Base-by-base conservation (phyloP, 2,888 invertebrate species). In the Matsumyia berberina region DNA sequence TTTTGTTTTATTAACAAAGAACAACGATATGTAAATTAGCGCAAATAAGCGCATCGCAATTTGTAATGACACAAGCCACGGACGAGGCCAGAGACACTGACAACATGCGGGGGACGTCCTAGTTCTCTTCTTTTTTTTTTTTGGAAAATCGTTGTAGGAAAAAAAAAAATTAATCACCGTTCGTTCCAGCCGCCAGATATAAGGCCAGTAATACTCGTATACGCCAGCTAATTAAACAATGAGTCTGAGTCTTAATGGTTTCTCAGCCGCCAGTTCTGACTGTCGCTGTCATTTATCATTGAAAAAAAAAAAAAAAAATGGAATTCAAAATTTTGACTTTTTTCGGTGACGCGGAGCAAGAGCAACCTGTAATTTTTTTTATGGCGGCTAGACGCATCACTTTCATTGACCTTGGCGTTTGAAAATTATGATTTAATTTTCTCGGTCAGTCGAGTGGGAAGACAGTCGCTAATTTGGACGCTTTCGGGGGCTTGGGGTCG, bases 11-110 rank as follows among this genome's bases (percentile, higher is more conserved):
- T 73, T 55, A 64, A 46, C 67, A 39, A 74, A 79, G 42, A 64
- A 73, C 79, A 74, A 70, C 55, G 74, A 74, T 85, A 85, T 85
- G 83, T 85, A 85, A 85, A 85, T 85, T 79, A 79, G 74, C 74
- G 74, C 83, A 85, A 78, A 85, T 85, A 85, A 79, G 83, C 79
- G 83, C 62, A 73, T 85, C 79, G 73, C 69, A 85, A 79, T 85
- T 85, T 85, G 79, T 79, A 85, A 83, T 85, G 83, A 79, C 79
- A 79, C 62, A 51, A 62, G 11, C 55, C 62, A 76, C 55, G 39
- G 60, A 46, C 35, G n/a, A 44, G 58, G 51, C 49, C 64, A 42
- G 29, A 8, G 29, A 42, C 51, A 33, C 12, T 8, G 19, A 15
- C n/a, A n/a, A 7, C 9, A 42, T 24, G 17, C 15, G 49, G 33